Percentiles rank a stretch among this genome's conserved stretches.
Conservation (phyloP, 2,113 vertebrate genomes). For the Hyaena hyaena region DNA sequence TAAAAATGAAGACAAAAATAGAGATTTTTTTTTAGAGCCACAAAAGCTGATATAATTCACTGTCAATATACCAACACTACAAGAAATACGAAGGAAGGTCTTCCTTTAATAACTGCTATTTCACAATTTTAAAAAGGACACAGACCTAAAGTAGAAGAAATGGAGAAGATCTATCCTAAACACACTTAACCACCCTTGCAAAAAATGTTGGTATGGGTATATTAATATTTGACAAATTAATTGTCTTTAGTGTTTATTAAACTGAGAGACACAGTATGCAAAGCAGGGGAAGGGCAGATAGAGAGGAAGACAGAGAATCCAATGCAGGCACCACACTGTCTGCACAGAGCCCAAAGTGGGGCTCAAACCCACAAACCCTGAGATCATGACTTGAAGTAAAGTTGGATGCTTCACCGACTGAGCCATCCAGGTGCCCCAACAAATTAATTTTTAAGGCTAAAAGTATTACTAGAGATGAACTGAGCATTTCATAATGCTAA, state of each 20-base stretch:
- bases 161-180: not conserved
- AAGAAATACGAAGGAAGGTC: slow-evolving; percentile 4
- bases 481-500: not conserved
- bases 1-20: slow-evolving; percentile 33
- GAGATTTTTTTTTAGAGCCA: not conserved
- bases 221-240: not conserved
- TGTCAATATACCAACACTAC: not conserved
- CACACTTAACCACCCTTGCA: not conserved
- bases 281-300: no score
- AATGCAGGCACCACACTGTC: no score
- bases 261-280: no score
- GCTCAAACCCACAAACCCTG: no score
- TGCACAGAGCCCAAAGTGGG: no score
- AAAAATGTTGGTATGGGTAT: not conserved
- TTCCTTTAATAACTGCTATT: not conserved
- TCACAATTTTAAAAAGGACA: slow-evolving; percentile 29
- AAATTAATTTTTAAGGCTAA: not conserved
- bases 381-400: no score
- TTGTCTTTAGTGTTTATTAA: no score
- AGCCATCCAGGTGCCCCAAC: no score
- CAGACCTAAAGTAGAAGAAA: not conserved
- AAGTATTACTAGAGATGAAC: not conserved
- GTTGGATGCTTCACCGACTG: no score
- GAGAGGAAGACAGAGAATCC: no score
- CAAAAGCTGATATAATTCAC: not conserved